Evolutionary conservation across 2,888 invertebrate genomes (phyloP).

Genomic region (Oscheius sp.): DNA sequence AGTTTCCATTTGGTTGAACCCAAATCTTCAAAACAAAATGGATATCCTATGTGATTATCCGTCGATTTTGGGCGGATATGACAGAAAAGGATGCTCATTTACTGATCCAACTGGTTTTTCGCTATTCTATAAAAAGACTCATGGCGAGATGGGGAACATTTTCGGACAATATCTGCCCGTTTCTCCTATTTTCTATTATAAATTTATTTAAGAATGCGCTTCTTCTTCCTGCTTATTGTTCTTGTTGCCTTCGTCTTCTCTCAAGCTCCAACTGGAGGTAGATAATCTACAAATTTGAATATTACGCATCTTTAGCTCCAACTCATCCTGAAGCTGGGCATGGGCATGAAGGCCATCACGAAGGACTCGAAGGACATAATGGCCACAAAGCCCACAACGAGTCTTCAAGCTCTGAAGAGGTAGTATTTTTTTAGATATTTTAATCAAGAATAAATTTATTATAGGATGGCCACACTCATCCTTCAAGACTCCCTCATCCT

Average conservation of each 20-base stretch:
- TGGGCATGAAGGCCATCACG: neutral
- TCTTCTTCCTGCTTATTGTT: neutral
- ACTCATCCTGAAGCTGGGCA: neutral
- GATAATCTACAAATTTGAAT: neutral
- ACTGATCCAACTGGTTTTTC: neutral
- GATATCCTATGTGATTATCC: neutral
- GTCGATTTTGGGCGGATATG: neutral
- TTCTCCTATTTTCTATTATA: neutral
- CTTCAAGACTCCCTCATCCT: too few relatives aligned
- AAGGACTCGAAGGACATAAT: too few relatives aligned
- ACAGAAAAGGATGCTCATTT: neutral
- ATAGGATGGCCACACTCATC: too few relatives aligned
- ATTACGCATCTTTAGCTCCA: neutral
- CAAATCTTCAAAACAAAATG: too few relatives aligned
- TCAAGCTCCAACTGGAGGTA: neutral
- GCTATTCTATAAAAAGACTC: neutral
- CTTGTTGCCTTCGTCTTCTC: neutral
- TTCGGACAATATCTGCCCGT: too few relatives aligned
- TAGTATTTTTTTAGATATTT: too few relatives aligned
- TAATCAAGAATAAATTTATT: too few relatives aligned
- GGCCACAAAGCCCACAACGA: neutral
- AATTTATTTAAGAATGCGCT: neutral
- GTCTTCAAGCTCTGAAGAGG: neutral
- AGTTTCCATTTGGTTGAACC: too few relatives aligned
- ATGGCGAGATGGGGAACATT: too few relatives aligned